phyloP scores from a whole-genome alignment of 2,113 vertebrate genomes.

The Clupea harengus region DNA sequence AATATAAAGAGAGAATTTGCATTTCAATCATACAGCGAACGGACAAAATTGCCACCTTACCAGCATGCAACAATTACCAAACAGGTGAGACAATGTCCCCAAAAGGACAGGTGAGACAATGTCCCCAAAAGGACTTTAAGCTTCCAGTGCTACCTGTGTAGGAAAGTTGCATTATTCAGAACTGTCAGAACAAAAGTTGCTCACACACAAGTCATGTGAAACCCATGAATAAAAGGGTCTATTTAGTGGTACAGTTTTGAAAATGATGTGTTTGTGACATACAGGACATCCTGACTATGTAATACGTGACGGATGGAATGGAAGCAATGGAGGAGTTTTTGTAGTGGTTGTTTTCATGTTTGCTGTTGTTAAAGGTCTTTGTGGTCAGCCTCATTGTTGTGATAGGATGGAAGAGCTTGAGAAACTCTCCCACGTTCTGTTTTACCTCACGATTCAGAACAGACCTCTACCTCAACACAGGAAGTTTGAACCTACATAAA shows the following conservation, averaged over 20 bases:
- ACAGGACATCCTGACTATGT: neutral
- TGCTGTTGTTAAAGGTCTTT: neutral
- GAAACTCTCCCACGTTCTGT: neutral
- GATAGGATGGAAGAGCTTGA: neutral
- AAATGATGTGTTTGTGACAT: neutral
- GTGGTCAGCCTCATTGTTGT: neutral
- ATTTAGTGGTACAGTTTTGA: too few species aligned
- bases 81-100: neutral
- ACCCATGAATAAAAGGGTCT: too few species aligned
- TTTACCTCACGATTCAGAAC: neutral
- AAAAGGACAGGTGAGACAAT: too few species aligned
- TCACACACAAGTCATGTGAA: too few species aligned
- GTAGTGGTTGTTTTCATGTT: neutral
- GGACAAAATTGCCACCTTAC: neutral
- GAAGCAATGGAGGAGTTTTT: neutral
- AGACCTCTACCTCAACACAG: neutral
- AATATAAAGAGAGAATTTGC: neutral
- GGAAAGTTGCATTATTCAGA: too few species aligned
- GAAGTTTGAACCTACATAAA: neutral
- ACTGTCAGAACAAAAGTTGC: too few species aligned
- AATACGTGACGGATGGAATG: neutral
- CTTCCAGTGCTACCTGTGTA: neutral
- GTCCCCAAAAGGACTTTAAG: neutral
- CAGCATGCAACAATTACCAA: neutral
- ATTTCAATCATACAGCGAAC: neutral